A percentile compares a stretch with the other conserved stretches of the same genome.
These are phyloP conservation scores for Zaprionus taronus DNA, from an alignment of 1,140 invertebrate genomes.

Conservation along the genomic window DNA sequence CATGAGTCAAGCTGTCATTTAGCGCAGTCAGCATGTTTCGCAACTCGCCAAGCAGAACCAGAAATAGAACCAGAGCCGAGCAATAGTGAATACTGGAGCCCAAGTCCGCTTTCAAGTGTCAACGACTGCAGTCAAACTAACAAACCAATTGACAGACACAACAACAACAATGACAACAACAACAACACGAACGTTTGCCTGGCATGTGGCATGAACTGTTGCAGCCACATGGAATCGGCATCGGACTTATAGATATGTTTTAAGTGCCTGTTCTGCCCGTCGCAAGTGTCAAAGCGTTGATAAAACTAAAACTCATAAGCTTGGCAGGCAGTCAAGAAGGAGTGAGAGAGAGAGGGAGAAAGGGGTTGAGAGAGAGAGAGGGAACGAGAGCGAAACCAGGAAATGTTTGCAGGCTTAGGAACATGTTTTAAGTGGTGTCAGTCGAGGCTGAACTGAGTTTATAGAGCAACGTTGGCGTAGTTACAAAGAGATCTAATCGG, in stretches of 20 bases:
- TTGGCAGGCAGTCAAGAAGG: slow-evolving; percentile 20
- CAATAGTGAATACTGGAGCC: slow-evolving; percentile 23
- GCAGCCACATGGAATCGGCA: slow-evolving; percentile 58
- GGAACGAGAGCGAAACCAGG: slow-evolving; percentile 14
- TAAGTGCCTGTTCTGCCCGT: slow-evolving; percentile 58
- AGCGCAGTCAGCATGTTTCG: slow-evolving; percentile 45
- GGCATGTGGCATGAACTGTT: slow-evolving; percentile 48
- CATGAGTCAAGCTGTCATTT: slow-evolving; percentile 44
- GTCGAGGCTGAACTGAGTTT: slow-evolving; percentile 1
- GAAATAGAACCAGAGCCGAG: slow-evolving; percentile 23
- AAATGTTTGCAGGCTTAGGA: slow-evolving; percentile 19
- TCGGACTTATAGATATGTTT: slow-evolving; percentile 54
- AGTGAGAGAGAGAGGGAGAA: too few species aligned
- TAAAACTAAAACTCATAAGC: slow-evolving; percentile 62
- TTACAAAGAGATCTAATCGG: slow-evolving; percentile 3
- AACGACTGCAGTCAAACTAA: slow-evolving; percentile 72
- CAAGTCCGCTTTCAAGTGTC: slow-evolving; percentile 68
- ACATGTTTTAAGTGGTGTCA: slow-evolving; percentile 18
- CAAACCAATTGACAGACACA: slow-evolving; percentile 73
- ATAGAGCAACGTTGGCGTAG: slow-evolving; percentile 26
- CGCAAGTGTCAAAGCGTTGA: slow-evolving; percentile 68
- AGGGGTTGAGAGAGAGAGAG: not conserved
- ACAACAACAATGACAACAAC: slow-evolving; percentile 12
- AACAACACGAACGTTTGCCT: slow-evolving; percentile 27
- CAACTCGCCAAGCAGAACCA: slow-evolving; percentile 24